phyloP scores from a whole-genome alignment of 53 echinoderm and acorn worm species.

The Glandiceps talaboti region DNA sequence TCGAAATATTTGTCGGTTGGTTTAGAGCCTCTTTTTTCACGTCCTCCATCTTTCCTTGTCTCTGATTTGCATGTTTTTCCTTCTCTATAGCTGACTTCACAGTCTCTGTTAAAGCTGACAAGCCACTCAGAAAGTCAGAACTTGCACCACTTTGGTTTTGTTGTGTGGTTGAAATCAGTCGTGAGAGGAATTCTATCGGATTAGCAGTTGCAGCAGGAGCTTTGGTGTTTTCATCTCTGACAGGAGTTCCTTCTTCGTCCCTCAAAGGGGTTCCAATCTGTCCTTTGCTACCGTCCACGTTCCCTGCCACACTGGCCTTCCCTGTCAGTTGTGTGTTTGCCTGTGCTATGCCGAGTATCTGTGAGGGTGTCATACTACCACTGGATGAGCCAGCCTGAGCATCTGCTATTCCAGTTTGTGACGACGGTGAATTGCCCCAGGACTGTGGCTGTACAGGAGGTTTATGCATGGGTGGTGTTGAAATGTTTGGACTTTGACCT shows the following conservation, averaged over 20 bases:
- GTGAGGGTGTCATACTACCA: not conserved
- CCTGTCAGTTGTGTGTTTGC: not conserved
- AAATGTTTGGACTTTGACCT: not conserved
- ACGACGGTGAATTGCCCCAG: not conserved
- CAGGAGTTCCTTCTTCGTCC: not conserved
- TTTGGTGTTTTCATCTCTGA: not conserved
- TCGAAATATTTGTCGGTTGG: no score
- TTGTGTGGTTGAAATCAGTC: not conserved
- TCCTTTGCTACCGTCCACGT: not conserved
- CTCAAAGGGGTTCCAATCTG: not conserved
- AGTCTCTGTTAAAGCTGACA: not conserved
- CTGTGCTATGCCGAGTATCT: not conserved
- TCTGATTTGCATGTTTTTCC: not conserved
- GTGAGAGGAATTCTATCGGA: not conserved
- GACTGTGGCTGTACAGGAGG: not conserved
- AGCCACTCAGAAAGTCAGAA: not conserved
- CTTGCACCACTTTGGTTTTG: not conserved
- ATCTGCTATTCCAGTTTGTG: not conserved
- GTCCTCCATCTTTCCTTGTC: no score
- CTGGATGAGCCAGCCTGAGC: not conserved
- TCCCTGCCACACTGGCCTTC: not conserved
- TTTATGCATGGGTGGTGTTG: not conserved
- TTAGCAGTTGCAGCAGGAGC: not conserved
- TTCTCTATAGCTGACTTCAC: not conserved
- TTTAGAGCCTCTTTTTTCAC: no score